Conservation (phyloP, 2,888 invertebrate genomes). For the Cataglyphis livida region DNA sequence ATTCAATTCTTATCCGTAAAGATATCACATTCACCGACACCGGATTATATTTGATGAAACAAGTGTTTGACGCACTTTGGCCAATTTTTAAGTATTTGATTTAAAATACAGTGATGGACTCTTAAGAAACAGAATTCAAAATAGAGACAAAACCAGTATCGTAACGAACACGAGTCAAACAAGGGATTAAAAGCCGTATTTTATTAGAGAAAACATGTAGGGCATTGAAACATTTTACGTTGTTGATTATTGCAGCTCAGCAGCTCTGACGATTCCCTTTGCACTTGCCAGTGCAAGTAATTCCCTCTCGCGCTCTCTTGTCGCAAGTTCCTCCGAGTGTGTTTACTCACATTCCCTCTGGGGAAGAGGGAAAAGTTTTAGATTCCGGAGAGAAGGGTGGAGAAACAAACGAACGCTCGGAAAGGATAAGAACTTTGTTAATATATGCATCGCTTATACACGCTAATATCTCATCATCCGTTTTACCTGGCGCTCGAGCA, state of each 20-base stretch:
- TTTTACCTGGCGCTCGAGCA: slow-evolving; percentile 35
- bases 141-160: neutral
- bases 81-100: neutral
- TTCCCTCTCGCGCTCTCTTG: slow-evolving; percentile 32
- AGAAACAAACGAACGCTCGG: slow-evolving; percentile 52
- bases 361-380: slow-evolving; percentile 25
- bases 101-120: neutral
- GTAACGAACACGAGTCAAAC: neutral
- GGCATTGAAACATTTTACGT: slow-evolving; percentile 15
- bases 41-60: neutral
- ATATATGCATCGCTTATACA: slow-evolving; percentile 53
- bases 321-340: slow-evolving; percentile 41
- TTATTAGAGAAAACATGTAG: neutral
- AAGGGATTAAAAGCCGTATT: neutral
- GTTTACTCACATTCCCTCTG: slow-evolving; percentile 57
- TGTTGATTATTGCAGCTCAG: slow-evolving; percentile 20
- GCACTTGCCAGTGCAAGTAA: slow-evolving; percentile 42
- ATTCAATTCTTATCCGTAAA: neutral
- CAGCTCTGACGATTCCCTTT: slow-evolving; percentile 28
- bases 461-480: slow-evolving; percentile 43
- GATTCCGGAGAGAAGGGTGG: slow-evolving; percentile 10
- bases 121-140: neutral
- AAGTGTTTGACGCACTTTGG: neutral
- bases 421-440: slow-evolving; percentile 55
- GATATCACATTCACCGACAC: neutral